A percentile compares a stretch with the other conserved stretches of the same genome.
phyloP scores from a whole-genome alignment of 1,140 invertebrate genomes.

The Galleria mellonella region DNA sequence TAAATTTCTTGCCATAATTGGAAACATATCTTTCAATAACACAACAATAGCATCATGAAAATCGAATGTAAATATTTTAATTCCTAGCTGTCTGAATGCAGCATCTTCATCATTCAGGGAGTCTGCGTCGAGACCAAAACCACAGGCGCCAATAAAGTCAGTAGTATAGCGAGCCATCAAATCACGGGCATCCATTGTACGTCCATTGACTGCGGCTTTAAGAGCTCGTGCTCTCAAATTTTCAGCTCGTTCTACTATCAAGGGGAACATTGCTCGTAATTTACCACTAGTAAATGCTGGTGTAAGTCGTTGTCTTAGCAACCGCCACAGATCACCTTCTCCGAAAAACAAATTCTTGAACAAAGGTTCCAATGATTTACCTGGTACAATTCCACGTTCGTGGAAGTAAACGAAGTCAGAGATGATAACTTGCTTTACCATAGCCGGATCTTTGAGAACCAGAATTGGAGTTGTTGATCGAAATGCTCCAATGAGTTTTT shows the following conservation, averaged over 20 bases:
- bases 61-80: conserved; percentile 8
- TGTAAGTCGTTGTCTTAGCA: conserved; percentile 59
- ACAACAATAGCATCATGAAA: conserved; percentile 6
- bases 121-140: background rate
- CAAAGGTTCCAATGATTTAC: conserved; percentile 16
- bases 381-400: background rate
- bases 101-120: conserved; percentile 49
- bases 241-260: conserved; percentile 57
- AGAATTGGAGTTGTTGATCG: background rate
- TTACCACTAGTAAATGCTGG: conserved; percentile 1
- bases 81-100: conserved; percentile 58
- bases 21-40: conserved; percentile 7
- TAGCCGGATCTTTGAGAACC: background rate
- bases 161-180: conserved; percentile 2
- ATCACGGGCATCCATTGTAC: background rate
- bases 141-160: conserved; percentile 1
- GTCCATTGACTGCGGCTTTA: background rate
- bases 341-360: conserved; percentile 17
- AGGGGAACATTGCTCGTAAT: conserved; percentile 63
- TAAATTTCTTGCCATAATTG: background rate
- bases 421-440: background rate
- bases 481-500: background rate
- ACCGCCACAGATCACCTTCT: conserved; percentile 66
- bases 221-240: conserved; percentile 19
- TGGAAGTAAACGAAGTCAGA: background rate